These are phyloP conservation scores for Cephus runcator DNA, from an alignment of 2,888 invertebrate genomes.

Conservation along the genomic window DNA sequence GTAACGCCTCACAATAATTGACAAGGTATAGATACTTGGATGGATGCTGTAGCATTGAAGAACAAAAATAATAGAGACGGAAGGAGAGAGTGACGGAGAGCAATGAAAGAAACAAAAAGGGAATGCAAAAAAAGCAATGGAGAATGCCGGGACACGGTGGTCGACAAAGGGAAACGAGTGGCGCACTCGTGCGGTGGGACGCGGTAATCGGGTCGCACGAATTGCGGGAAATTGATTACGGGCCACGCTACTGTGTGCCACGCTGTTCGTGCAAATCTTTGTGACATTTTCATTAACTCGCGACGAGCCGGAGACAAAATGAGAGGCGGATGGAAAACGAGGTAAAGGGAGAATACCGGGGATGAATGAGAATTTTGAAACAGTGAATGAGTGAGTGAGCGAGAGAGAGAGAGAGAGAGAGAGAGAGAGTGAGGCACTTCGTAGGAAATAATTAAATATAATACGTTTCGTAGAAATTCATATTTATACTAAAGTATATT, in stretches of 20 bases:
- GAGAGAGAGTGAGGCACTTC: slow-evolving; percentile 25
- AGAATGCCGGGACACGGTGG: background rate
- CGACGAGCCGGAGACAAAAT: slow-evolving; percentile 26
- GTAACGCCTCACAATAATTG: background rate
- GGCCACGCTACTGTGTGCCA: slow-evolving; percentile 5
- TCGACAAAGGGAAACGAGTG: background rate
- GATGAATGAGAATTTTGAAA: background rate
- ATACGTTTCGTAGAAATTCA: slow-evolving; percentile 46
- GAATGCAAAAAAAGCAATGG: no score
- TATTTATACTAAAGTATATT: slow-evolving; percentile 44
- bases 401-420: slow-evolving; percentile 14
- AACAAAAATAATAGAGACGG: slow-evolving; percentile 5
- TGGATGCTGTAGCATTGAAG: background rate
- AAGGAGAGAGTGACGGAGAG: background rate
- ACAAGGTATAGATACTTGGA: no score
- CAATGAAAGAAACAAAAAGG: background rate
- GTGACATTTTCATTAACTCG: slow-evolving; percentile 53
- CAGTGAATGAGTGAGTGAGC: slow-evolving; percentile 7
- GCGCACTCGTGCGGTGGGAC: background rate
- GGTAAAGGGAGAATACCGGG: background rate
- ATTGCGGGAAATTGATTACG: slow-evolving; percentile 41
- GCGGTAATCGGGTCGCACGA: slow-evolving; percentile 37
- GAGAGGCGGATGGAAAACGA: slow-evolving; percentile 10
- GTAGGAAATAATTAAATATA: slow-evolving; percentile 49
- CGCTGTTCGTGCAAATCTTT: slow-evolving; percentile 42